Conservation (phyloP, 2,888 invertebrate species). For the Anarsia innoxiella region DNA sequence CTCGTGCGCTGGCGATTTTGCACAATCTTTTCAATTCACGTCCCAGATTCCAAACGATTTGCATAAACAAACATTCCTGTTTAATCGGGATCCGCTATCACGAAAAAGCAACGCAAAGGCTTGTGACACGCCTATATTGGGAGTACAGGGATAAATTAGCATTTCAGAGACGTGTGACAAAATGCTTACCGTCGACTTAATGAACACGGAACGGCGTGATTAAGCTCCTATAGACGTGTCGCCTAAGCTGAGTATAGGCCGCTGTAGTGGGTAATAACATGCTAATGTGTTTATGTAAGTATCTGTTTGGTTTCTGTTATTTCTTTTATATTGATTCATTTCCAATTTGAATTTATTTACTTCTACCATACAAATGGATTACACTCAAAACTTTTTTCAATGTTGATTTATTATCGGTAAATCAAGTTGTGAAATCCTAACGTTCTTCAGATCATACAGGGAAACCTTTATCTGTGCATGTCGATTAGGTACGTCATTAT, state of each 20-base stretch:
- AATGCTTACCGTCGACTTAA: constrained; percentile 56
- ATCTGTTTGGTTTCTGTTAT: no score
- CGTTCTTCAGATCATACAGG: no score
- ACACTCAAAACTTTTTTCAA: no score
- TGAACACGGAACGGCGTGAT: constrained; percentile 63
- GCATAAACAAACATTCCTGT: constrained; percentile 50
- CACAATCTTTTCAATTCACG: constrained; percentile 4
- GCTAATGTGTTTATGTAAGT: no score
- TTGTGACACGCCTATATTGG: constrained; percentile 58
- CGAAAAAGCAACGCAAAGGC: constrained; percentile 54
- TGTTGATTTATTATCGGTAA: no score
- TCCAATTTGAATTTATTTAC: no score
- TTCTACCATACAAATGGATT: no score
- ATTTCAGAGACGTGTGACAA: constrained; percentile 65
- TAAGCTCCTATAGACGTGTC: constrained; percentile 51
- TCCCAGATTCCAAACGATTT: constrained; percentile 27
- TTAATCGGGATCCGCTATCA: constrained; percentile 35
- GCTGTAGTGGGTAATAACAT: constrained; percentile 11
- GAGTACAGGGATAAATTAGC: constrained; percentile 63
- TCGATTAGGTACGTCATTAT: no score
- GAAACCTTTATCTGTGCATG: no score
- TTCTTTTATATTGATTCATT: no score
- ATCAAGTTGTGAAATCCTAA: no score
- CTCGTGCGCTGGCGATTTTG: constrained; percentile 1
- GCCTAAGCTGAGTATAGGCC: constrained; percentile 27